These are phyloP conservation scores for Brachionus paranguensis DNA, from an alignment of 1,140 invertebrate genomes.

Conservation along the genomic window DNA sequence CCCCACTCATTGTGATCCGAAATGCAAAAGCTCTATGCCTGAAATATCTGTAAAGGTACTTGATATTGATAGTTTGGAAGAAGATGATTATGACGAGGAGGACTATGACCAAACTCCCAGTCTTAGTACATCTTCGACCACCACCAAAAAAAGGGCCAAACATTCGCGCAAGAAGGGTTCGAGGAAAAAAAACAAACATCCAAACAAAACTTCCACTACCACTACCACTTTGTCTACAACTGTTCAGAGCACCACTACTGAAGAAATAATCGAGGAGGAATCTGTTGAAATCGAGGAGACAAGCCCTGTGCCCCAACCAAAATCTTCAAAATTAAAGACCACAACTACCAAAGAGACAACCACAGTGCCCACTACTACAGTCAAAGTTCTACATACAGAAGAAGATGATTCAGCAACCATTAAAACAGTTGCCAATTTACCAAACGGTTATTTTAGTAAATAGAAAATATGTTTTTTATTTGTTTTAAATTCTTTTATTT, in stretches of 20 bases:
- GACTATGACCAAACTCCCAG: neutral
- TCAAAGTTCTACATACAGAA: conserved; percentile 5
- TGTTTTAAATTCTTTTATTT: conserved; percentile 1
- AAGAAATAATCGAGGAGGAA: neutral
- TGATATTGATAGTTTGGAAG: neutral
- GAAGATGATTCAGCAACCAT: neutral
- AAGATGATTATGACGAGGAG: conserved; percentile 9
- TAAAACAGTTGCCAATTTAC: conserved; percentile 2
- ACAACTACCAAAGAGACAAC: neutral
- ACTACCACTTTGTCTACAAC: neutral
- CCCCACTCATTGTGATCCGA: conserved; percentile 9
- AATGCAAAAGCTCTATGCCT: neutral
- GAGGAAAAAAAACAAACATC: neutral
- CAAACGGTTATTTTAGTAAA: conserved; percentile 37
- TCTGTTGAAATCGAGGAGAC: conserved; percentile 11
- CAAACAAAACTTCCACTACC: neutral
- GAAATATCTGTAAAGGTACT: neutral
- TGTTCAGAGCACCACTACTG: neutral
- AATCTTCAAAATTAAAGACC: neutral
- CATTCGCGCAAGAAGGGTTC: neutral
- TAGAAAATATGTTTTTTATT: neutral
- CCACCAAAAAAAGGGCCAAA: neutral
- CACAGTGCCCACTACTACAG: neutral
- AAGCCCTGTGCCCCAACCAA: neutral
- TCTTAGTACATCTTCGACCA: neutral